A percentile compares a stretch with the other conserved stretches of the same genome.
Conservation (phyloP, 2,888 invertebrate genomes). For the Germaria angustata region DNA sequence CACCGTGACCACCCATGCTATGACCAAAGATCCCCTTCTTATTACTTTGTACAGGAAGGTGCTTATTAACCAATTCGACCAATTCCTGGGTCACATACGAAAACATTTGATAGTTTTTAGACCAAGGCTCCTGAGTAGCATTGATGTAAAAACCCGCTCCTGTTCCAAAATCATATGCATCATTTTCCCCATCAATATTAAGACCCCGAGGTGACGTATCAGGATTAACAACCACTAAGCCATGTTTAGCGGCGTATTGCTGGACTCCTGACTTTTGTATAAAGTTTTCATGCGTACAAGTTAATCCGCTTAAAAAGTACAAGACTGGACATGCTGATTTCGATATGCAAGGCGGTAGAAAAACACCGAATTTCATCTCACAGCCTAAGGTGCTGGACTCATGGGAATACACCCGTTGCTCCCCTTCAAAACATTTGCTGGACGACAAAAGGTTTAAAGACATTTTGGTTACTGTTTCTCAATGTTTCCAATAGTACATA, state of each 20-base stretch:
- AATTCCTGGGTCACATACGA: conserved; percentile 95
- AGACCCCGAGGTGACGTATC: conserved; percentile 97
- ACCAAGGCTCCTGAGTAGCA: conserved; percentile 95
- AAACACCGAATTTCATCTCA: conserved; percentile 96
- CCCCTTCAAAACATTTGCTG: conserved; percentile 74
- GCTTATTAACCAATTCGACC: conserved; percentile 86
- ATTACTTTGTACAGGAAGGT: conserved; percentile 84
- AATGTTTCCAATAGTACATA: too few species aligned
- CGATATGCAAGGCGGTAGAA: conserved; percentile 87
- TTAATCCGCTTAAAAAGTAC: conserved; percentile 95
- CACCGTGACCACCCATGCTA: conserved; percentile 99
- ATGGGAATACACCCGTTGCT: conserved; percentile 77
- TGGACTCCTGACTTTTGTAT: conserved; percentile 97
- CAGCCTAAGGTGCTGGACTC: conserved; percentile 85
- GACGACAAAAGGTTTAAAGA: conserved; percentile 73
- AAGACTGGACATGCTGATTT: conserved; percentile 86
- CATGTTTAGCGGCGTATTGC: conserved; percentile 90
- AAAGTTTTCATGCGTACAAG: conserved; percentile 97
- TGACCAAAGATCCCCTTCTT: conserved; percentile 90
- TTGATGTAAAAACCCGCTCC: conserved; percentile 98
- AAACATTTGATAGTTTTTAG: conserved; percentile 95
- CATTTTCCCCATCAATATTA: conserved; percentile 94
- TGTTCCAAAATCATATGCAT: conserved; percentile 95
- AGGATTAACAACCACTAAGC: conserved; percentile 93
- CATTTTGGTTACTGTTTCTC: conserved; percentile 63